These are phyloP conservation scores for Cynoglossus semilaevis DNA, from an alignment of 2,113 vertebrate species.

Conservation along the genomic window DNA sequence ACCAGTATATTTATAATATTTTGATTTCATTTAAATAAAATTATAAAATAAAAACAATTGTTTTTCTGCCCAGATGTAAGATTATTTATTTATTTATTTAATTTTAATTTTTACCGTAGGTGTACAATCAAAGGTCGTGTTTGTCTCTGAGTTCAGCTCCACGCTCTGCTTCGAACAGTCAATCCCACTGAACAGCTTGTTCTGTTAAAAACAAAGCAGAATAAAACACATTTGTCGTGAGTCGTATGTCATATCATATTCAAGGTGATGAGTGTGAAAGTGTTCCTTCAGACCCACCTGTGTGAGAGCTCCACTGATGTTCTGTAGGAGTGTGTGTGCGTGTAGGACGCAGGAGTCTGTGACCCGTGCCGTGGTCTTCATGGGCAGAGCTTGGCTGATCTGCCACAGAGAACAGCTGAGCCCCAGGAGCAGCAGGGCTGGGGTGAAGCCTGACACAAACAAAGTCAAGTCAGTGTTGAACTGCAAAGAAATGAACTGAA, in stretches of 20 bases:
- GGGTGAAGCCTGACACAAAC: conserved; percentile 33
- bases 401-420: conserved; percentile 42
- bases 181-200: conserved; percentile 61
- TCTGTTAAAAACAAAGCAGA: conserved; percentile 28
- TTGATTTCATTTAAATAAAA: no score
- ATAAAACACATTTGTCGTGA: neutral
- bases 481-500: neutral
- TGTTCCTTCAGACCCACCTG: conserved; percentile 29
- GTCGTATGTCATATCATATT: neutral
- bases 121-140: conserved; percentile 55
- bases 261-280: neutral
- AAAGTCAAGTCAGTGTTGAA: neutral
- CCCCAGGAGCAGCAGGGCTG: conserved; percentile 47
- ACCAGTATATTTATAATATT: no score
- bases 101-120: conserved; percentile 69
- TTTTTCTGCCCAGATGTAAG: no score
- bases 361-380: neutral
- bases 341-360: conserved; percentile 37
- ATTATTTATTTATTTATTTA: no score
- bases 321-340: conserved; percentile 51
- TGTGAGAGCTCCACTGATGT: conserved; percentile 46
- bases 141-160: conserved; percentile 45
- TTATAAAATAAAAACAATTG: no score
- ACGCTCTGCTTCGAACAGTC: conserved; percentile 60
- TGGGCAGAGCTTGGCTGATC: conserved; percentile 33